Evolutionary conservation across 2,888 invertebrate genomes (phyloP).

Genomic region (Drosophila suboccidentalis): DNA sequence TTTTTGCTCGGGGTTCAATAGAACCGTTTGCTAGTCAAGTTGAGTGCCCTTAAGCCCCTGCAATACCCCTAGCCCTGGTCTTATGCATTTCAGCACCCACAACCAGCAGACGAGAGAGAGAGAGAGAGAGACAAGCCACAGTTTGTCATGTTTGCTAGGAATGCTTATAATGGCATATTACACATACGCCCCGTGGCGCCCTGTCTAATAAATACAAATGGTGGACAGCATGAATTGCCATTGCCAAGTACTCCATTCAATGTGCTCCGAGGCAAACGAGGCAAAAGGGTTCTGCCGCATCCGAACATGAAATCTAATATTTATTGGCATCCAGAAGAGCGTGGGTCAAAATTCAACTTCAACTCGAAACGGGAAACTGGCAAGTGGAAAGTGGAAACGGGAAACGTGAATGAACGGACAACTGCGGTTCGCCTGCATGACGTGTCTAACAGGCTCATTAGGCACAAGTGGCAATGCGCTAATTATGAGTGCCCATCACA

Average conservation of each 20-base stretch:
- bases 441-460: constrained; percentile 84
- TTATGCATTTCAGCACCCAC: constrained; percentile 34
- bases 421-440: constrained; percentile 37
- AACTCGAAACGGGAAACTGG: neutral
- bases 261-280: constrained; percentile 15
- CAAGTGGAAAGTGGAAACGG: neutral
- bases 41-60: constrained; percentile 26
- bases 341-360: constrained; percentile 24
- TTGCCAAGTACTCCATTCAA: constrained; percentile 22
- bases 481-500: constrained; percentile 71
- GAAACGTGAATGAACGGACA: neutral
- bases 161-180: constrained; percentile 74
- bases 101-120: constrained; percentile 7
- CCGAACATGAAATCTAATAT: constrained; percentile 62
- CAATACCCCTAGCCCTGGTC: constrained; percentile 8
- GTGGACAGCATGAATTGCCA: constrained; percentile 72
- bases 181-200: constrained; percentile 79
- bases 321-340: constrained; percentile 66
- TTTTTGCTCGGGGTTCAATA: constrained; percentile 63
- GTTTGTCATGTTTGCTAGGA: constrained; percentile 66
- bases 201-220: constrained; percentile 78
- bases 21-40: constrained; percentile 63
- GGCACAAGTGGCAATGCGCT: constrained; percentile 84
- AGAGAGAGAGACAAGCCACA: constrained; percentile 27
- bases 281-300: constrained; percentile 24